These are phyloP conservation scores for Atlantisia rogersi DNA, from an alignment of 2,113 vertebrate species.

Conservation along the genomic window DNA sequence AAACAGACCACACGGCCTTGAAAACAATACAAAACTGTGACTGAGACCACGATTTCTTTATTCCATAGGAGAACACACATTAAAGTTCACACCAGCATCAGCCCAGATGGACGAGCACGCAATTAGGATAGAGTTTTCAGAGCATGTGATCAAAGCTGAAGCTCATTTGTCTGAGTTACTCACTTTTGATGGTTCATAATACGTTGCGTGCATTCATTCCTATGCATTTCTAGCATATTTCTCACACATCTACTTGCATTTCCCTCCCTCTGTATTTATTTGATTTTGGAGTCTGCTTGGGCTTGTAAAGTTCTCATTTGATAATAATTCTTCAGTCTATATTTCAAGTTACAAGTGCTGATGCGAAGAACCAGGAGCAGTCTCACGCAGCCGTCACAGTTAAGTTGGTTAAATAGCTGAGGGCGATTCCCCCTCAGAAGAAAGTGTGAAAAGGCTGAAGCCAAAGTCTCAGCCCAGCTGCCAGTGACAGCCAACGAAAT, in stretches of 20 bases:
- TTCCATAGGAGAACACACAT: background rate
- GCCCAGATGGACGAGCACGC: background rate
- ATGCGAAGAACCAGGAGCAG: background rate
- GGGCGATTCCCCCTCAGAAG: background rate
- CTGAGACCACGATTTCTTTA: background rate
- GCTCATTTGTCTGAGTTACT: background rate
- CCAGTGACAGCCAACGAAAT: background rate
- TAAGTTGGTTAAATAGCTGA: background rate
- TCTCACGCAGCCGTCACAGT: background rate
- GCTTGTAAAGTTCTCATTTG: background rate
- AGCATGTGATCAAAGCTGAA: background rate
- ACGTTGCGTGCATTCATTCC: background rate
- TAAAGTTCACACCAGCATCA: background rate
- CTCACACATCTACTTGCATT: background rate
- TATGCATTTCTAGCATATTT: background rate
- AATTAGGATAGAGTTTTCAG: background rate
- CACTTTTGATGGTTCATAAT: background rate
- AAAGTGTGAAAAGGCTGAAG: background rate
- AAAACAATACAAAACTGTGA: background rate
- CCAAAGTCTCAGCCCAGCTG: background rate
- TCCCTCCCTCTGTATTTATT: background rate
- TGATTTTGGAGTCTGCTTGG: background rate
- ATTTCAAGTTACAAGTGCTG: background rate
- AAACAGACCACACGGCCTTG: background rate
- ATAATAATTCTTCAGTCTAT: background rate